Conservation (phyloP, 2,113 vertebrate genomes). For the Cryptomyrus ogoouensis region DNA sequence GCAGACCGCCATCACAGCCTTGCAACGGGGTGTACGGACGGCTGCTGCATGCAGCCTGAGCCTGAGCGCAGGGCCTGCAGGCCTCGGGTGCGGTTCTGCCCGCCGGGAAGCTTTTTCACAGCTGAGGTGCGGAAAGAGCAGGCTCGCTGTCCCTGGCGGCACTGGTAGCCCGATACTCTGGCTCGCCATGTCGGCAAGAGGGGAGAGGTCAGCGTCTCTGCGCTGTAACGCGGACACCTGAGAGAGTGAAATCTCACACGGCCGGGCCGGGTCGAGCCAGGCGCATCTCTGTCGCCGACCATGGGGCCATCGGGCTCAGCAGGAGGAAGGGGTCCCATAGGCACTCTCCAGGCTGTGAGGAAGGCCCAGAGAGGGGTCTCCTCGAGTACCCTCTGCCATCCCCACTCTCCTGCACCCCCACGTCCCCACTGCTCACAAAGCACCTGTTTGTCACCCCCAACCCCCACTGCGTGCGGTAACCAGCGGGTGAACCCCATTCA, state of each 20-base stretch:
- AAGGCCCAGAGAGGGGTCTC: neutral
- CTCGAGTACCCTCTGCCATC: conserved; percentile 47
- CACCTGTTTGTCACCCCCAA: conserved; percentile 86
- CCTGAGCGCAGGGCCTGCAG: neutral
- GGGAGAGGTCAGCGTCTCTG: conserved; percentile 42
- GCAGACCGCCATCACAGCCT: neutral
- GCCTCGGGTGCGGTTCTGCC: neutral
- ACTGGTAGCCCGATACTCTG: conserved; percentile 16
- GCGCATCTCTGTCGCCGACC: conserved; percentile 53
- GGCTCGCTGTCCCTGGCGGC: neutral
- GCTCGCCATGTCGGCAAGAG: conserved; percentile 27
- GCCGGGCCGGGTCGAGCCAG: conserved; percentile 53
- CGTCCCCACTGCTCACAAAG: conserved; percentile 63
- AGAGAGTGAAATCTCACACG: conserved; percentile 82
- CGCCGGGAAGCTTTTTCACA: conserved; percentile 10
- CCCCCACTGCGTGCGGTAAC: conserved; percentile 70
- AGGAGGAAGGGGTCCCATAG: neutral
- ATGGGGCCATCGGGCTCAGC: conserved; percentile 44
- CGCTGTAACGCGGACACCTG: conserved; percentile 52
- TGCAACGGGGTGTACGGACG: neutral
- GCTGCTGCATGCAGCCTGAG: neutral
- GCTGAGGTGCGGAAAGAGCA: conserved; percentile 13
- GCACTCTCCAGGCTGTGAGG: neutral
- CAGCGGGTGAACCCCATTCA: conserved; percentile 98
- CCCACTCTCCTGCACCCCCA: conserved; percentile 61